A percentile compares a stretch with the other conserved stretches of the same genome.
These are phyloP conservation scores for Oscheius onirici DNA, from an alignment of 2,888 invertebrate genomes.

Conservation along the genomic window DNA sequence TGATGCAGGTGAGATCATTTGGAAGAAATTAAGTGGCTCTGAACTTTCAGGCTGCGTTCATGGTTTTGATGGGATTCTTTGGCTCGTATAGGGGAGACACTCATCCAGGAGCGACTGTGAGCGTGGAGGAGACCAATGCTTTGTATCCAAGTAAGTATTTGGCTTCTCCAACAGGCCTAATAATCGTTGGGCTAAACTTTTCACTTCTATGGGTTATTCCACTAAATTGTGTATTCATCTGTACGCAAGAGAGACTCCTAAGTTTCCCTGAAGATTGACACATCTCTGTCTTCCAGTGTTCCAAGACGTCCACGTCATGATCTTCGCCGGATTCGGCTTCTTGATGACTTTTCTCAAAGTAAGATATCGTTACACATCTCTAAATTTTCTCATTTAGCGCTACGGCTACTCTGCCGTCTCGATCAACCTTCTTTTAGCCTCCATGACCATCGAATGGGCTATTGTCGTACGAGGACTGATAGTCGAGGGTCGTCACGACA, in stretches of 20 bases:
- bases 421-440: slow-evolving; percentile 85
- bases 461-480: slow-evolving; percentile 66
- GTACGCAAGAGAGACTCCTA: neutral
- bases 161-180: too few species aligned
- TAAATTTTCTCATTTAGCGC: neutral
- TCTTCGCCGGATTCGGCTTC: slow-evolving; percentile 93
- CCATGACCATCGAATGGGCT: slow-evolving; percentile 85
- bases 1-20: slow-evolving; percentile 8
- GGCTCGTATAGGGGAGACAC: slow-evolving; percentile 52
- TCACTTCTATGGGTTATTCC: too few species aligned
- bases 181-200: too few species aligned
- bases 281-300: slow-evolving; percentile 71
- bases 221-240: too few species aligned
- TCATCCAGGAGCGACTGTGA: slow-evolving; percentile 47
- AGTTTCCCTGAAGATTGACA: neutral
- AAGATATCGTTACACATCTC: neutral
- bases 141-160: slow-evolving; percentile 45
- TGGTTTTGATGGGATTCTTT: slow-evolving; percentile 63
- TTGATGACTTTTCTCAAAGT: slow-evolving; percentile 86
- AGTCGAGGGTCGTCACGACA: slow-evolving; percentile 3
- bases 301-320: slow-evolving; percentile 88
- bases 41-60: slow-evolving; percentile 50
- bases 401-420: slow-evolving; percentile 90
- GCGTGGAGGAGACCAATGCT: slow-evolving; percentile 31
- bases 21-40: neutral